Evolutionary conservation across 2,797 vertebrate genomes (phyloP), one percentile per base, ranked within the genome.

Genomic region (Pteropus rufus): DNA sequence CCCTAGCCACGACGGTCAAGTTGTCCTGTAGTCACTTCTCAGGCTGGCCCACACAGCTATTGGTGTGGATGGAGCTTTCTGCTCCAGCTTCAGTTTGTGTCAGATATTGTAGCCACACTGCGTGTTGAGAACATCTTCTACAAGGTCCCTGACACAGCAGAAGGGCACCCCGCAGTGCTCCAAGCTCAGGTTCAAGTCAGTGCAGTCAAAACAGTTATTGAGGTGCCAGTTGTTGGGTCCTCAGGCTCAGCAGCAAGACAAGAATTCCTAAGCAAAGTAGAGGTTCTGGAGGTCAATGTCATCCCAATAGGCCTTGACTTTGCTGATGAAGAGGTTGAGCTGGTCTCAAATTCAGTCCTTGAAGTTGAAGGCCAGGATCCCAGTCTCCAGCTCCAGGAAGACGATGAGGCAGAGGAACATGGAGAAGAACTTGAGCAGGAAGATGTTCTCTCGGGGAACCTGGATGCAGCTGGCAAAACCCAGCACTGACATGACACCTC

Each of bases 261-360:
- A 99, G 15, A 99, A 99, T 99, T 99, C 99, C 98, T 99, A 99
- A 98, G 99, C 99, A 97, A 99, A 99, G 98, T 99, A 99, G 98
- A 99, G 99, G 98, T 99, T 99, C 98, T 99, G 99, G 96, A 99
- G 98, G 98, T 99, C 99, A 70, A 99, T 99, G 98, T 99, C 99
- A 31, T 99, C 99, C 3, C 99, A 98, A 98, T 99, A 99, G 52
- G 99, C 99, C 98, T 99, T 99, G 98, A 99, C 99, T 18, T 99
- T 99, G 95, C 99, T 99, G 98, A 99, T 99, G 98, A 99, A 99
- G 97, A 99, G 98, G 98, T 99, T 99, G 76, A 99, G 99, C 98
- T 99, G 99, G 98, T 99, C 99, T 98, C 99, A 99, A 98, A 99
- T 99, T 99, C 99, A 99, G 98, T 99, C 99, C 97, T 99, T 99